Evolutionary conservation across 2,113 vertebrate species (phyloP), one percentile per base, ranked within the genome.

Genomic region (Entosphenus tridentatus): DNA sequence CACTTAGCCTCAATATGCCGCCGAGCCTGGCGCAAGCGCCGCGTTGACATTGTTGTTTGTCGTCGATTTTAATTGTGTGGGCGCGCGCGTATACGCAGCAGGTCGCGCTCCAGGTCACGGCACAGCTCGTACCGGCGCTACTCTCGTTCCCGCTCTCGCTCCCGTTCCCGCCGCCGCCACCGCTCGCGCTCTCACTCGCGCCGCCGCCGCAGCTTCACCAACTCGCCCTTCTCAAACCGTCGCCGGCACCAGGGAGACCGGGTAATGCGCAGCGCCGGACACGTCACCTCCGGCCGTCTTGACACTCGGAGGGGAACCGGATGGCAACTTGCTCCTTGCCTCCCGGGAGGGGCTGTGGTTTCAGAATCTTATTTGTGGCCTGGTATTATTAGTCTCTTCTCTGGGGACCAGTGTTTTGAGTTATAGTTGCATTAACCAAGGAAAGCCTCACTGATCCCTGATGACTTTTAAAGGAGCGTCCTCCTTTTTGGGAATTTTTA

Each of bases 181-280:
- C n/a, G 62, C 62, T 18, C 86, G 72, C 84, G 83, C 71, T 89
- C 87, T 75, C 85, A 82, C 72, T 92, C 87, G 0, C 82, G 84
- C 1, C 68, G 57, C 14, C 83, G 86, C 67, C 81, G 80, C 73
- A 85, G 82, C 74, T 90, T 86, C 79, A 83, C 83, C 71, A 95
- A 82, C 55, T 95, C 89, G 56, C 88, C 89, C 9, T 85, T 83
- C 82, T 92, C 87, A 56, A 89, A 82, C 78, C 81, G 85, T 18
- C 84, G 83, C 73, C 80, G 81, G 70, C 84, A 89, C 72, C 79
- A 82, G 71, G 85, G 86, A 75, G 89, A 83, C 82, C 85, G 84
- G 81, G 91, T 96, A 80, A 79, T 84, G 86, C 59, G 10, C 54
- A 55, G 68, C 70, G 69, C 57, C 6, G 69, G 58, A 70, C 71